These are phyloP conservation scores for Thunnus thynnus DNA, from an alignment of 2,113 vertebrate species.

Conservation along the genomic window DNA sequence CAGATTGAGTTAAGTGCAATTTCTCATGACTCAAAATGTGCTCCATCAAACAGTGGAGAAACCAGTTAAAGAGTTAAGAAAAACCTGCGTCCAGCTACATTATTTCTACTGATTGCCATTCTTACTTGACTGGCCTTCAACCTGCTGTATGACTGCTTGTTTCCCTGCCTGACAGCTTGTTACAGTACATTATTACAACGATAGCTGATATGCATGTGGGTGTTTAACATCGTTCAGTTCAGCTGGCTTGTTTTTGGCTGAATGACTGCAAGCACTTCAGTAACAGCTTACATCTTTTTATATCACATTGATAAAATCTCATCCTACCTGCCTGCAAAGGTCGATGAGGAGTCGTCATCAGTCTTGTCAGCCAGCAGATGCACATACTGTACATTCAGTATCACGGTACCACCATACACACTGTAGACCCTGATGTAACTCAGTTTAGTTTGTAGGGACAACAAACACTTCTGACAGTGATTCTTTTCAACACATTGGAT, in stretches of 20 bases:
- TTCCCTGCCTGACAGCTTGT: conserved; percentile 16
- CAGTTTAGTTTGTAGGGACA: neutral
- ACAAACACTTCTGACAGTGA: conserved; percentile 27
- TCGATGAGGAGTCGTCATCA: conserved; percentile 6
- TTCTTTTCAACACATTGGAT: conserved; percentile 24
- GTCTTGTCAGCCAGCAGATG: conserved; percentile 38
- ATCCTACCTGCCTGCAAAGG: conserved; percentile 8
- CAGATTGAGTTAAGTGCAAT: no score
- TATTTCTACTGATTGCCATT: no score
- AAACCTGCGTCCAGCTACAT: no score
- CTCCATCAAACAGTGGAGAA: no score
- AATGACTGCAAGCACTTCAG: conserved; percentile 17
- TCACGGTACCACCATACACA: neutral
- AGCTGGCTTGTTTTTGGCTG: neutral
- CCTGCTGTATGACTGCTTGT: neutral
- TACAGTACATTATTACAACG: conserved; percentile 5
- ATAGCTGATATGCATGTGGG: conserved; percentile 18
- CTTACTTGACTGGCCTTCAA: neutral
- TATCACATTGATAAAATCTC: neutral
- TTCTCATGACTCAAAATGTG: no score
- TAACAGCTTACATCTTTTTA: conserved; percentile 7
- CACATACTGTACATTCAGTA: neutral
- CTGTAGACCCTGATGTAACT: conserved; percentile 15
- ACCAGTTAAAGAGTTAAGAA: no score
- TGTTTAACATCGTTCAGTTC: conserved; percentile 11